These are phyloP conservation scores for Maniola jurtina DNA, from an alignment of 1,140 invertebrate genomes.

Conservation along the genomic window DNA sequence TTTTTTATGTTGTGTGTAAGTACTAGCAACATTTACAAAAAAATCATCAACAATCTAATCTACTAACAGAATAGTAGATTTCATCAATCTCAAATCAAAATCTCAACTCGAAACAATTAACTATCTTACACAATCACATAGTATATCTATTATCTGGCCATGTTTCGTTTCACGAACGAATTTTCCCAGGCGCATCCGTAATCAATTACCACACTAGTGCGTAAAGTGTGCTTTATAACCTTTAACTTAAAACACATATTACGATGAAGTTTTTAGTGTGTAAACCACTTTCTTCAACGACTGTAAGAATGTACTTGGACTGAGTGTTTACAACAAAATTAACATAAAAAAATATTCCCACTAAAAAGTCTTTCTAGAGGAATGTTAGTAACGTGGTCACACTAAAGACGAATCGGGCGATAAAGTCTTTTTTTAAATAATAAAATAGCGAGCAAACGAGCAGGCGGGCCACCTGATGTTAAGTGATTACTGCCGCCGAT, in stretches of 20 bases:
- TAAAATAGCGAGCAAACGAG: too few relatives aligned
- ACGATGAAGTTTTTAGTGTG: neutral
- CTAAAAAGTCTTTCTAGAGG: too few relatives aligned
- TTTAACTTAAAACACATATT: neutral
- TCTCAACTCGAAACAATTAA: neutral
- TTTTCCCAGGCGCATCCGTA: constrained; percentile 14
- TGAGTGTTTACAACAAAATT: neutral
- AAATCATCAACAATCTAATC: too few relatives aligned
- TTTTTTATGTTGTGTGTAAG: too few relatives aligned
- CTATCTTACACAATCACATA: neutral
- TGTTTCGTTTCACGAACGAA: constrained; percentile 10
- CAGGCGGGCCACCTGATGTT: too few relatives aligned
- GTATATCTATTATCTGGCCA: neutral
- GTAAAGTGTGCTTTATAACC: neutral
- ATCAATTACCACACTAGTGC: neutral
- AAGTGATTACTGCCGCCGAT: too few relatives aligned
- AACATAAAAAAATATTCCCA: neutral
- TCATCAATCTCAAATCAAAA: neutral
- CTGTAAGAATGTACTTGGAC: neutral
- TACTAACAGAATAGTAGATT: too few relatives aligned
- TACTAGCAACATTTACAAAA: too few relatives aligned
- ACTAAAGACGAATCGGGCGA: too few relatives aligned
- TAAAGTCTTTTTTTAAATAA: too few relatives aligned
- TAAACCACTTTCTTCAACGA: neutral
- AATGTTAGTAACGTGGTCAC: too few relatives aligned